Conservation (phyloP, 2,888 invertebrate species). For the Drosophila gaucha region DNA sequence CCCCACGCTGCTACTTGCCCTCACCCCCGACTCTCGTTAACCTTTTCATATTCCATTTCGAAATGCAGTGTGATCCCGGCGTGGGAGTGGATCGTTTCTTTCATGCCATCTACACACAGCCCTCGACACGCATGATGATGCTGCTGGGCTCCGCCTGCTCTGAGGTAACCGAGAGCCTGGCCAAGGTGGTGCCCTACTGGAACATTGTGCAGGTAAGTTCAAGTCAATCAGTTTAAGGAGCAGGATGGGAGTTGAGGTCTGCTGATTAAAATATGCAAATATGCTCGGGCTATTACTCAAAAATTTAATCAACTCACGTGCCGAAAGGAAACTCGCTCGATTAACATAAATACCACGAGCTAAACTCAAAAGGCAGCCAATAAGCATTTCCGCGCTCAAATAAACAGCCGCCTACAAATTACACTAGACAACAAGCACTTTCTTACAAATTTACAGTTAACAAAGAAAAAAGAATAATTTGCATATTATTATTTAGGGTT, state of each 20-base stretch:
- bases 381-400: conserved; percentile 70
- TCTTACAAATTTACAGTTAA: background rate
- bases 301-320: conserved; percentile 79
- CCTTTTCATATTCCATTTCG: background rate
- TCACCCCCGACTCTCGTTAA: background rate
- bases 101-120: conserved; percentile 93
- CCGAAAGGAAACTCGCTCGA: conserved; percentile 60
- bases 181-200: conserved; percentile 96
- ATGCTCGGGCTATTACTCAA: conserved; percentile 64
- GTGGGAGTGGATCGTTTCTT: conserved; percentile 96
- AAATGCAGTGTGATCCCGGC: conserved; percentile 94
- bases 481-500: conserved; percentile 5
- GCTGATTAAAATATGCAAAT: conserved; percentile 76
- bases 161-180: conserved; percentile 95
- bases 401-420: conserved; percentile 58
- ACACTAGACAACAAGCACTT: conserved; percentile 31
- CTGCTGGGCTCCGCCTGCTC: conserved; percentile 95
- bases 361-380: conserved; percentile 64
- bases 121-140: conserved; percentile 90
- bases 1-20: background rate
- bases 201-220: conserved; percentile 92
- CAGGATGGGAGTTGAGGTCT: background rate
- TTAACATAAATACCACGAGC: conserved; percentile 66
- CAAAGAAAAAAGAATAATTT: background rate
- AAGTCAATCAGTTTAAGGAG: conserved; percentile 2